Base-by-base conservation (phyloP, 2,797 vertebrate genomes). In the Gymnodraco acuticeps region DNA sequence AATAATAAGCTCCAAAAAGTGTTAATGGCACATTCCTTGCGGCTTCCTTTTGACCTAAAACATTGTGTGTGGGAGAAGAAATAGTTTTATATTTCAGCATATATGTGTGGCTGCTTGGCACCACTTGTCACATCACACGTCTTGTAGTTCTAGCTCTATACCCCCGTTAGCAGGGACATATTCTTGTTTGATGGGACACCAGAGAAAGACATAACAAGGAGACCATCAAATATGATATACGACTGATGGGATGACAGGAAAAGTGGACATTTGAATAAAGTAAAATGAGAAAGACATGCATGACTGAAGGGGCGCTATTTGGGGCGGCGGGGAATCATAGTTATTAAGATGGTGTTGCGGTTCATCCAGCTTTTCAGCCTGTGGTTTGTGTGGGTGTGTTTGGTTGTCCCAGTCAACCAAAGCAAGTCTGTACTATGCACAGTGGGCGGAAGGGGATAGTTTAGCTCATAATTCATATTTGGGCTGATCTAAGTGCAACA, bases 51-150 rank as follows among this genome's bases (percentile, higher is more conserved):
- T 58, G 15, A 61, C 64, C 4, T 59, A 8, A 2, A 61, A 2
- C 8, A 23, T 69, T 43, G 68, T 55, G 42, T 4, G 10, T 68
- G 63, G 70, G 59, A 65, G 47, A 68, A 61, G 75, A 81, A 73
- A 66, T 72, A 31, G 60, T 79, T 84, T 80, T 68, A 63, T 62
- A 74, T 76, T 84, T 72, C 67, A 82, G 54, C 75, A 51, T 58
- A 64, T 16, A 43, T 38, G 55, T 51, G 17, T 71, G 52, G n/a
- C 52, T 55, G 55, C 19, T 69, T 74, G 62, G 63, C 72, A 66
- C 50, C 20, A 19, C 19, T 51, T 31, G 27, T 54, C 60, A 55
- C 7, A 53, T 61, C 66, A 61, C 27, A 41, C 19, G 23, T 69
- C 16, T 71, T 43, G 45, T 27, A 63, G 38, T 55, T 64, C 68